These are phyloP conservation scores for Apolygus lucorum DNA, from an alignment of 1,140 invertebrate species.

Conservation along the genomic window DNA sequence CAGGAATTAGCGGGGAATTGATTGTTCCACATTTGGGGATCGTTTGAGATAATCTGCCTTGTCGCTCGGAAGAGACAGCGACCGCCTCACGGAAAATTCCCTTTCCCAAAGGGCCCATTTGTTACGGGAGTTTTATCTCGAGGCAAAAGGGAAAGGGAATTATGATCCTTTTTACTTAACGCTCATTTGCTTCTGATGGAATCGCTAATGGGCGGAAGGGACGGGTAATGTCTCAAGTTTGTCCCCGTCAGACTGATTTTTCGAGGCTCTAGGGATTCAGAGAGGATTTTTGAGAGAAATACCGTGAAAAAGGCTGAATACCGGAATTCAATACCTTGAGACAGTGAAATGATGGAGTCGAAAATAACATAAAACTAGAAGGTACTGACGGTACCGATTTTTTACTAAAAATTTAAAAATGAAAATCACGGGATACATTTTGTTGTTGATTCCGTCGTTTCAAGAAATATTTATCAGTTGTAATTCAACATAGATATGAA, in stretches of 20 bases:
- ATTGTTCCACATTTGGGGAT: slow-evolving; percentile 4
- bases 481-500: no score
- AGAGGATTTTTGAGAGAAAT: no score
- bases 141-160: not conserved
- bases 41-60: not conserved
- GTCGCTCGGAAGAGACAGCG: not conserved
- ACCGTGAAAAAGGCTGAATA: no score
- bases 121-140: slow-evolving; percentile 6
- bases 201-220: slow-evolving; percentile 9
- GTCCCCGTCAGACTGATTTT: not conserved
- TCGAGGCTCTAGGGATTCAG: not conserved
- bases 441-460: no score
- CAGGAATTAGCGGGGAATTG: not conserved
- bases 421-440: no score
- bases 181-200: slow-evolving; percentile 9
- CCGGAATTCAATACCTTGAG: no score
- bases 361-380: not conserved
- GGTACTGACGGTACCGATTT: not conserved
- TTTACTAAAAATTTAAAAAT: not conserved
- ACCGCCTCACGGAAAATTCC: not conserved
- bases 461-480: no score
- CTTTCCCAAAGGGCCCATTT: slow-evolving; percentile 5
- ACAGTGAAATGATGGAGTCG: not conserved
- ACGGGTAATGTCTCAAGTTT: slow-evolving; percentile 6
- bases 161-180: slow-evolving; percentile 20